A percentile compares a stretch with the other conserved stretches of the same genome.
These are phyloP conservation scores for Protula sp. DNA, from an alignment of 2,888 invertebrate species.

Conservation along the genomic window DNA sequence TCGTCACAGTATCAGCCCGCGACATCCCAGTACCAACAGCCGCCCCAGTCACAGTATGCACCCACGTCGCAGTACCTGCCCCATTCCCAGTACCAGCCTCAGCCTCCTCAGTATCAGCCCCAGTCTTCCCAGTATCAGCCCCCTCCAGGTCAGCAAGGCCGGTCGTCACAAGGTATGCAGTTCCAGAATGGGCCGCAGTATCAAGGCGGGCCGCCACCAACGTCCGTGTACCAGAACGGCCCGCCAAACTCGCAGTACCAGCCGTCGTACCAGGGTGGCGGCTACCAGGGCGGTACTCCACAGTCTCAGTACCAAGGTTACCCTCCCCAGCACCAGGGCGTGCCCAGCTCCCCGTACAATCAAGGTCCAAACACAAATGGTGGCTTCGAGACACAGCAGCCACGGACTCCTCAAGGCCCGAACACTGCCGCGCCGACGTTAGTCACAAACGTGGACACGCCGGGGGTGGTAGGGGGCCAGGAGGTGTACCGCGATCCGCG, in stretches of 20 bases:
- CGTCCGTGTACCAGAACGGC: background rate
- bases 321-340: background rate
- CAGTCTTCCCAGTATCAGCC: background rate
- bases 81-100: slow-evolving; percentile 1
- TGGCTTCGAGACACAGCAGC: slow-evolving; percentile 2
- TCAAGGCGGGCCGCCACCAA: background rate
- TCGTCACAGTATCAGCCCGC: background rate
- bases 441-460: slow-evolving; percentile 59
- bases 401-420: slow-evolving; percentile 1
- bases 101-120: slow-evolving; percentile 3
- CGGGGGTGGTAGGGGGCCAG: slow-evolving; percentile 71
- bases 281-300: background rate
- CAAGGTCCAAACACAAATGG: background rate
- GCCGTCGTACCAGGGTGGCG: background rate
- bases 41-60: background rate
- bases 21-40: background rate
- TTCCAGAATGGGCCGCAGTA: background rate
- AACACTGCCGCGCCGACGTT: slow-evolving; percentile 1
- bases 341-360: background rate
- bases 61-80: slow-evolving; percentile 8
- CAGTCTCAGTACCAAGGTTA: background rate
- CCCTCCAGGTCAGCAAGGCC: background rate
- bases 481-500: slow-evolving; percentile 96
- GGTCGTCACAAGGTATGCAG: background rate
- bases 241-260: background rate